Percentiles rank a stretch among this genome's conserved stretches.
Conservation (phyloP, 2,113 vertebrate genomes). For the Otis tarda region DNA sequence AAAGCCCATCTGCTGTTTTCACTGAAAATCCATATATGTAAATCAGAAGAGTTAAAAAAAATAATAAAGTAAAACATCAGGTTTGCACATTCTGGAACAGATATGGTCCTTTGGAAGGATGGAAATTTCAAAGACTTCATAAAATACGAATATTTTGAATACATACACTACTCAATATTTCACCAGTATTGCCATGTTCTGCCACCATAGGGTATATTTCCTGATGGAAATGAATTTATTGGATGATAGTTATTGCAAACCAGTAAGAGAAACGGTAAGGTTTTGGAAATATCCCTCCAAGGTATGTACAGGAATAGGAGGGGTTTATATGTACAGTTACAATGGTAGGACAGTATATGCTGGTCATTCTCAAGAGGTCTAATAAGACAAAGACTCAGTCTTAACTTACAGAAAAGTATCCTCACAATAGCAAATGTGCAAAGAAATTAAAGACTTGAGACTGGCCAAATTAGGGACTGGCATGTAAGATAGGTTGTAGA, state of each 20-base stretch:
- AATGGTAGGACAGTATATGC: neutral
- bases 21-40: neutral
- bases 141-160: neutral
- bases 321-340: neutral
- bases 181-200: neutral
- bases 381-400: neutral
- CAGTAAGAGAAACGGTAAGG: neutral
- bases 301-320: neutral
- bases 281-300: neutral
- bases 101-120: neutral
- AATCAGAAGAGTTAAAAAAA: neutral
- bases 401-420: neutral
- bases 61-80: neutral
- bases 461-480: neutral
- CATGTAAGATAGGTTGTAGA: rapidly evolving
- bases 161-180: neutral
- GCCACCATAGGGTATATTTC: neutral
- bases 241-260: neutral
- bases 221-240: neutral
- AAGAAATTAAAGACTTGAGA: neutral
- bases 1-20: neutral
- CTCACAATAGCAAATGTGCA: neutral
- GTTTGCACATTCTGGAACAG: neutral
- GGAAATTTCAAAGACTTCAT: neutral
- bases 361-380: neutral